Evolutionary conservation across 2,113 vertebrate species (phyloP), one percentile per base, ranked within the genome.

Genomic region (Ursus arctos): DNA sequence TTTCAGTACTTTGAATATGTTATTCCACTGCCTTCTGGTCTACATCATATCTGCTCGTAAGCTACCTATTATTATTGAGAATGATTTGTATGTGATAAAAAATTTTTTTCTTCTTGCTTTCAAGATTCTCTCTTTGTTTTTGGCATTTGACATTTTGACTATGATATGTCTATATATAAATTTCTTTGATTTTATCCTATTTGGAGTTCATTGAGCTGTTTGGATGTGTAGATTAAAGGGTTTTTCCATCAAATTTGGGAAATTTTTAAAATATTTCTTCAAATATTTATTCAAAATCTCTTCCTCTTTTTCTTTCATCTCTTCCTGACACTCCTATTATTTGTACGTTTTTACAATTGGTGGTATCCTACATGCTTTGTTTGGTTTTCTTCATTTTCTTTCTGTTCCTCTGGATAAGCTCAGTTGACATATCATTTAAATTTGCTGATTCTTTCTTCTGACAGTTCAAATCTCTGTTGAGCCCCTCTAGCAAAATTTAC

Each of bases 121-220:
- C 26, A 96, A 71, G 51, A 92, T 77, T 92, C 26, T 72, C 15
- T 94, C 53, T 96, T 96, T 85, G 61, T 33, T 94, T 84, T 81
- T 63, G 21, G 28, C 71, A 71, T 81, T 87, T 91, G 31, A 49
- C 59, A 51, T 6, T 90, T 94, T 94, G 21, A 86, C 67, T 76
- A 10, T 95, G 40, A 79, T 84, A 26, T 76, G 12, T 51, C 53
- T 89, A 7, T 89, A 36, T 77, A 4, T 91, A 49, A 24, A 57
- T 90, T 4, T 89, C 80, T 95, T 91, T 88, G 26, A 33, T 28
- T 90, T 65, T 94, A 19, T 79, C 40, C 49, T 22, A 12, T 84
- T 40, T 79, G 36, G 21, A 83, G 9, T 85, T 80, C 40, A 61
- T 59, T 72, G 74, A 93, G 1, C 7, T 85, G 47, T 21, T 92